Evolutionary conservation across 2,888 invertebrate species (phyloP), one percentile per base, ranked within the genome.

Genomic region (Leptarthrus brevirostris): DNA sequence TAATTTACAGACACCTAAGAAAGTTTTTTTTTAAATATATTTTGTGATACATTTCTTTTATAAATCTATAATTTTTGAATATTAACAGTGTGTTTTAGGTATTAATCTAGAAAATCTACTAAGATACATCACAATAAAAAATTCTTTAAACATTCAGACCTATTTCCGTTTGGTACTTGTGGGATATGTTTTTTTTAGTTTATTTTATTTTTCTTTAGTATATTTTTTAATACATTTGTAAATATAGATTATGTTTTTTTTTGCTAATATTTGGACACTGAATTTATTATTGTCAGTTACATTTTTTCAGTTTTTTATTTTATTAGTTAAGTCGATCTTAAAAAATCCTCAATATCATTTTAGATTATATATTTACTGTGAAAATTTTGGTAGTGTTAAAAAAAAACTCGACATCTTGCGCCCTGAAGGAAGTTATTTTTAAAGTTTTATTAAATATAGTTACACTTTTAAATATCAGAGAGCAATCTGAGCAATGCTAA

Each of bases 111-210:
- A 30, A 30, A 8, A 30, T 8, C 8, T 5, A 5, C 4, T 26
- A 36, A 36, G 20, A 36, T 58, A 58, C 58, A 58, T 58, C 58
- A 58, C 58, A 58, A 58, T 58, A 36, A 58, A 58, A 58, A 58
- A 58, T 58, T 36, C 18, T 36, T 58, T 20, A 36, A 36, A 18
- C 34, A 36, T 30, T 14, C 58, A 58, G 20, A 58, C 36, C 20
- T 58, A 58, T 10, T 58, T 58, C n/a, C 5, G n/a, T 58, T 58
- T 58, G 58, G 58, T 58, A 58, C 58, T 40, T 20, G 34, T 12
- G 58, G 58, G 58, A 58, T 58, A 58, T 58, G 58, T 58, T 58
- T 10, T 14, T 54, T 30, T 56, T 26, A 30, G 18, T 58, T 36
- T 8, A 14, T 53, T 22, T 53, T 53, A 14, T 49, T 49, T 5